These are phyloP conservation scores for Gallinago media DNA, from an alignment of 2,113 vertebrate species.

Conservation along the genomic window DNA sequence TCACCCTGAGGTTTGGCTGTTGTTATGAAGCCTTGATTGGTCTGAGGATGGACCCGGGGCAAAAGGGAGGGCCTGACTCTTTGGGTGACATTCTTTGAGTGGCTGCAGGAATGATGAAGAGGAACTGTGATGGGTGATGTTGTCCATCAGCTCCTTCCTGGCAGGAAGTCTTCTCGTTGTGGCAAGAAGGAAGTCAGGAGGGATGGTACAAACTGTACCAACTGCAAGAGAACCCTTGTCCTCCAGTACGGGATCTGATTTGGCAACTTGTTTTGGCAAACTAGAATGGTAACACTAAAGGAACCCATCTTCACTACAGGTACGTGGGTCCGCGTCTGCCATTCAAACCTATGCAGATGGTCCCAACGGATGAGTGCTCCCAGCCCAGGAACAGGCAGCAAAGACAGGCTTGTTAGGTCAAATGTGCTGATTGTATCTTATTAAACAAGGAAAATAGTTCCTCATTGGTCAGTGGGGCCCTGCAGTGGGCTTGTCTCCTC, in stretches of 20 bases:
- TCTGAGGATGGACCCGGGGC: not conserved
- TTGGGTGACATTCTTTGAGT: not conserved
- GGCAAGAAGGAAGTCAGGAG: not conserved
- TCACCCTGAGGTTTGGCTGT: not conserved
- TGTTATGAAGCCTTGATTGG: not conserved
- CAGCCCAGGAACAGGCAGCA: not conserved
- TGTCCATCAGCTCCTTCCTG: slow-evolving; percentile 1
- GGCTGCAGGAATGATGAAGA: not conserved
- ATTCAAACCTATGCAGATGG: not conserved
- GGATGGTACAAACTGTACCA: not conserved
- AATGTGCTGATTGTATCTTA: not conserved
- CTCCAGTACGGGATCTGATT: not conserved
- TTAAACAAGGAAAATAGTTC: not conserved
- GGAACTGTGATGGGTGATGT: not conserved
- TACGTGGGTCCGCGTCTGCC: not conserved
- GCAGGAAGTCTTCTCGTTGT: not conserved
- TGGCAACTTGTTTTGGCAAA: not conserved
- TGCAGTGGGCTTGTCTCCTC: not conserved
- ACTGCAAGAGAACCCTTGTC: not conserved
- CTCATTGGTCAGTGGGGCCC: not conserved
- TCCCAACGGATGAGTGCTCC: not conserved
- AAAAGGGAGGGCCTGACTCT: slow-evolving; percentile 10
- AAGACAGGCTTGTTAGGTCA: not conserved
- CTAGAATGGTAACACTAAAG: not conserved
- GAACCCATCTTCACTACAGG: not conserved